Conservation (phyloP, 2,113 vertebrate genomes). For the Psilopogon haemacephalus region DNA sequence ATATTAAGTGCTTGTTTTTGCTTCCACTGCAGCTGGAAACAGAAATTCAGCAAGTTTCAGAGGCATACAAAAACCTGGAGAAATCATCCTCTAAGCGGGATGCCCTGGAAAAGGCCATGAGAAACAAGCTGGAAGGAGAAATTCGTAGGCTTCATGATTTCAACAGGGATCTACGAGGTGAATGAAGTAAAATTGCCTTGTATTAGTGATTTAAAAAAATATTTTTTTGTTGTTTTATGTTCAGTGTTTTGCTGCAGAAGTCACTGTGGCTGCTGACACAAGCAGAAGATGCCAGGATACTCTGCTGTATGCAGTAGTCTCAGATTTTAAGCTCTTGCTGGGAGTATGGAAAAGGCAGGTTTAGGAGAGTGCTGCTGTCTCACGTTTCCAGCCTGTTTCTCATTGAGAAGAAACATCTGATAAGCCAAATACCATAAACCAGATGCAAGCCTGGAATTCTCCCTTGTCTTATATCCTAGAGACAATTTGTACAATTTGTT, state of each 20-base stretch:
- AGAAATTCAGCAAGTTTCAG: conserved; percentile 95
- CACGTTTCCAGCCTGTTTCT: conserved; percentile 48
- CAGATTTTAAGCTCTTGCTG: background rate
- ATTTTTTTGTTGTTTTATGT: background rate
- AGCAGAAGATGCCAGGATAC: background rate
- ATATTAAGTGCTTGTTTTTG: background rate
- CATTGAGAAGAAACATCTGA: conserved; percentile 38
- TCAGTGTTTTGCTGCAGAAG: background rate
- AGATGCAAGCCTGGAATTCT: conserved; percentile 56
- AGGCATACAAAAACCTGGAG: conserved; percentile 95
- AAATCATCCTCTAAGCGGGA: conserved; percentile 97
- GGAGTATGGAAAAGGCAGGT: background rate
- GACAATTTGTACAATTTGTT: conserved; percentile 68
- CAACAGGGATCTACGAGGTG: conserved; percentile 97
- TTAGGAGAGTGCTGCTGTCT: conserved; percentile 1
- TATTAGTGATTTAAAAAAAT: background rate
- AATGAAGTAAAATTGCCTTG: conserved; percentile 11
- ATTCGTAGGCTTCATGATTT: conserved; percentile 96
- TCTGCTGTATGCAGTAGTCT: background rate
- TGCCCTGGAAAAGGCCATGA: conserved; percentile 96
- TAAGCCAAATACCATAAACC: conserved; percentile 48
- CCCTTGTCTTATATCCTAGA: conserved; percentile 32
- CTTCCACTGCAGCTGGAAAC: conserved; percentile 85
- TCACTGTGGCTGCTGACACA: background rate
- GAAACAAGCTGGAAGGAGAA: conserved; percentile 96